phyloP scores from a whole-genome alignment of 1,140 invertebrate genomes.

The Apis florea region DNA sequence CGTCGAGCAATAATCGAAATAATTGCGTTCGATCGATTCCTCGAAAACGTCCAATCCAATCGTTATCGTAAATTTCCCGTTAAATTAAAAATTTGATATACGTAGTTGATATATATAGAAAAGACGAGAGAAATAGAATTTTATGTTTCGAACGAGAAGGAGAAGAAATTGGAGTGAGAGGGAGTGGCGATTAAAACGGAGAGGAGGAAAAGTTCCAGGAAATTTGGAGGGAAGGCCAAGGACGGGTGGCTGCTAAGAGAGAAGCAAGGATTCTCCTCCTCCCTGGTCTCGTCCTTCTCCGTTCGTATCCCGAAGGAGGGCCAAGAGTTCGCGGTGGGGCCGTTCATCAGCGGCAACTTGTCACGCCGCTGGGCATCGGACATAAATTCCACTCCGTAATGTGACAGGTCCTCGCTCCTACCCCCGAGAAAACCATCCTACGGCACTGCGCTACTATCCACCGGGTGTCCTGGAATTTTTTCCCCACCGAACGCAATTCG shows the following conservation, averaged over 20 bases:
- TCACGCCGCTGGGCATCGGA: constrained; percentile 80
- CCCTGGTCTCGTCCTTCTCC: constrained; percentile 15
- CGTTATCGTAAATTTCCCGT: too few relatives aligned
- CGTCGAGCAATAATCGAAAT: too few relatives aligned
- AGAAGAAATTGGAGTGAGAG: constrained; percentile 1
- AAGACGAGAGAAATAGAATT: too few relatives aligned
- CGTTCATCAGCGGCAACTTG: constrained; percentile 81
- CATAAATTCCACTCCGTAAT: constrained; percentile 80
- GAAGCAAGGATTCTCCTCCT: constrained; percentile 28
- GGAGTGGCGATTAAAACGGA: constrained; percentile 35
- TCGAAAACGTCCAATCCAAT: background rate
- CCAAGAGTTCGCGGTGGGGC: constrained; percentile 78
- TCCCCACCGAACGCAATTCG: background rate
- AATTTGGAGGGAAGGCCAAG: constrained; percentile 53
- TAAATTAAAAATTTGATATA: too few relatives aligned
- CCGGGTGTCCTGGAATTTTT: constrained; percentile 71
- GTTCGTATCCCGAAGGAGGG: constrained; percentile 67
- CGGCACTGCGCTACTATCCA: constrained; percentile 66
- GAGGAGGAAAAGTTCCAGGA: constrained; percentile 43
- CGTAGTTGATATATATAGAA: too few relatives aligned
- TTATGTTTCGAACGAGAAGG: too few relatives aligned
- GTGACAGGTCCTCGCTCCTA: constrained; percentile 79
- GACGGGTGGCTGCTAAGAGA: constrained; percentile 20
- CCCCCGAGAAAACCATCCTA: constrained; percentile 66
- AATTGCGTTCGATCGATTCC: too few relatives aligned